Conservation (phyloP, 2,797 vertebrate genomes). For the Typhlichthys eigenmanni region DNA sequence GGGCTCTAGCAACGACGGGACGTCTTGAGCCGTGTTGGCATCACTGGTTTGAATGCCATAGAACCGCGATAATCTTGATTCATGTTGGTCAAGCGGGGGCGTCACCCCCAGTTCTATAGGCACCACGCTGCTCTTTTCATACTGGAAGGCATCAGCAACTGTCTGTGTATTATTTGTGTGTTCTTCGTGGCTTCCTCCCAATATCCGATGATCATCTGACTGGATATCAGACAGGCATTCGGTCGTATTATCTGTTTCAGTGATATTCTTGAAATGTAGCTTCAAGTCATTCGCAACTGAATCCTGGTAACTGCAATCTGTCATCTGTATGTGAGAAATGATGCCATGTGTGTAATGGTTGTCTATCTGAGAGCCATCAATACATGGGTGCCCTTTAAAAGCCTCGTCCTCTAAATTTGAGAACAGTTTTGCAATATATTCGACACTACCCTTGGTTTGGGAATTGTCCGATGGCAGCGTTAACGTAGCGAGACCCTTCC, state of each 20-base stretch:
- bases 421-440: slow-evolving; percentile 73
- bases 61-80: slow-evolving; percentile 62
- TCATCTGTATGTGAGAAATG: slow-evolving; percentile 57
- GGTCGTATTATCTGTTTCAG: slow-evolving; percentile 53
- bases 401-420: slow-evolving; percentile 71
- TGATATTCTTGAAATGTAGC: slow-evolving; percentile 44
- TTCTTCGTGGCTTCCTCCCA: slow-evolving; percentile 45
- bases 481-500: slow-evolving; percentile 22
- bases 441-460: slow-evolving; percentile 62
- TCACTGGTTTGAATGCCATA: slow-evolving; percentile 54
- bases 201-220: slow-evolving; percentile 42
- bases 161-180: slow-evolving; percentile 31
- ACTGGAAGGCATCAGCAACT: slow-evolving; percentile 38
- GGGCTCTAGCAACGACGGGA: slow-evolving; percentile 19
- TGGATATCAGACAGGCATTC: slow-evolving; percentile 37
- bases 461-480: slow-evolving; percentile 42
- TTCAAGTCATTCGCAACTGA: slow-evolving; percentile 51
- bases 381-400: slow-evolving; percentile 58
- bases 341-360: slow-evolving; percentile 60
- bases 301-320: slow-evolving; percentile 56
- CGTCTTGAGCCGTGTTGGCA: slow-evolving; percentile 24
- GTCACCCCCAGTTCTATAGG: slow-evolving; percentile 9
- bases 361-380: slow-evolving; percentile 47
- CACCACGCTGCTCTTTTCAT: slow-evolving; percentile 44
- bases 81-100: slow-evolving; percentile 38